A percentile compares a stretch with the other conserved stretches of the same genome.
These are phyloP conservation scores for Semaprochilodus insignis DNA, from an alignment of 2,797 vertebrate species.

Conservation along the genomic window DNA sequence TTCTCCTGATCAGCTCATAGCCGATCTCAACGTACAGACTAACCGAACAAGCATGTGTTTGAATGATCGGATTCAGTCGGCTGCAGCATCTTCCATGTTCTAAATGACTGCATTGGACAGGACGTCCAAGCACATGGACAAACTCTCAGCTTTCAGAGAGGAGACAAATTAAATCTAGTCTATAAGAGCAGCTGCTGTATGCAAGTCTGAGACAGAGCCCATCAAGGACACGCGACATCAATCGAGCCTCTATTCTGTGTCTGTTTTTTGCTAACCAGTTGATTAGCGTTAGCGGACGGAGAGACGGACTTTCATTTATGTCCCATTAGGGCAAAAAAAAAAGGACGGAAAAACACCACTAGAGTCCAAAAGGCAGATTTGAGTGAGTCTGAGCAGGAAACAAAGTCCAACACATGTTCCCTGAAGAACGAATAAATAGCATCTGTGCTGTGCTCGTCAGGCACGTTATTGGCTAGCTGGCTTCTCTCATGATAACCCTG, in stretches of 20 bases:
- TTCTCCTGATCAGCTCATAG: too few relatives aligned
- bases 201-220: neutral
- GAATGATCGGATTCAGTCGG: neutral
- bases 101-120: neutral
- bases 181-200: neutral
- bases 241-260: neutral
- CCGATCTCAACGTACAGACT: too few relatives aligned
- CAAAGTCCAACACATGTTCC: neutral
- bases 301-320: conserved; percentile 53
- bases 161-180: neutral
- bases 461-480: neutral
- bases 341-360: neutral
- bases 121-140: neutral
- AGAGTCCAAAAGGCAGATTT: neutral
- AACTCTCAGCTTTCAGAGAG: neutral
- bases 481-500: neutral
- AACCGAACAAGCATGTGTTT: too few relatives aligned
- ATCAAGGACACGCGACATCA: neutral
- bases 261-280: conserved; percentile 28
- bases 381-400: conserved; percentile 1
- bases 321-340: conserved; percentile 29
- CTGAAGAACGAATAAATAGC: neutral
- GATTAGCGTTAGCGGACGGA: conserved; percentile 52
- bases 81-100: neutral
- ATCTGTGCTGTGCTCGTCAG: neutral